Conservation (phyloP, 2,888 invertebrate genomes). For the Drosophila eohydei region DNA sequence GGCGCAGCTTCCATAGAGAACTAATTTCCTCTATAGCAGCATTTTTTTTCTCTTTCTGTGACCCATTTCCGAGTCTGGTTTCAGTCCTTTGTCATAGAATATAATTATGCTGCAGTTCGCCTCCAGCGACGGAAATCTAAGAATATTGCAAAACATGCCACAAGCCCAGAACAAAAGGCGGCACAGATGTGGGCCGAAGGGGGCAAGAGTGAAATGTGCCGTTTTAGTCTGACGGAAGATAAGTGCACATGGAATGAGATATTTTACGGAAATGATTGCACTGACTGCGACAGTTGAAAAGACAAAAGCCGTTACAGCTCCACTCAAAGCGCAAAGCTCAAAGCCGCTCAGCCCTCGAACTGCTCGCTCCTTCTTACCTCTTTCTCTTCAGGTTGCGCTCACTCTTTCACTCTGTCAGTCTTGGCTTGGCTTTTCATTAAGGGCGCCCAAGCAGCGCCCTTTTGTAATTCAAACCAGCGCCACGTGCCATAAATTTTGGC, state of each 20-base stretch:
- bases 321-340: conserved; percentile 1
- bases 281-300: conserved; percentile 38
- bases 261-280: conserved; percentile 38
- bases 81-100: conserved; percentile 17
- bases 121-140: conserved; percentile 56
- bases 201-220: not conserved
- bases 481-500: conserved; percentile 79
- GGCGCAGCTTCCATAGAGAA: not conserved
- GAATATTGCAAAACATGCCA: conserved; percentile 67
- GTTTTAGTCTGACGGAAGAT: conserved; percentile 12
- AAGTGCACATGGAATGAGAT: conserved; percentile 26
- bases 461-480: conserved; percentile 57
- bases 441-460: conserved; percentile 58
- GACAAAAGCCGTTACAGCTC: conserved; percentile 31
- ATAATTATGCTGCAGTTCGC: conserved; percentile 31
- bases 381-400: conserved; percentile 30
- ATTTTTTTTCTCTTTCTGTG: not conserved
- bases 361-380: not conserved
- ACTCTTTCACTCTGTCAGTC: not conserved
- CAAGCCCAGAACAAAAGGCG: conserved; percentile 41
- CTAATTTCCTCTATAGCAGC: not conserved
- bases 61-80: conserved; percentile 13
- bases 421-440: conserved; percentile 60
- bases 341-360: not conserved
- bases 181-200: not conserved